Conservation (phyloP, 2,113 vertebrate species). For the Pedetes capensis region DNA sequence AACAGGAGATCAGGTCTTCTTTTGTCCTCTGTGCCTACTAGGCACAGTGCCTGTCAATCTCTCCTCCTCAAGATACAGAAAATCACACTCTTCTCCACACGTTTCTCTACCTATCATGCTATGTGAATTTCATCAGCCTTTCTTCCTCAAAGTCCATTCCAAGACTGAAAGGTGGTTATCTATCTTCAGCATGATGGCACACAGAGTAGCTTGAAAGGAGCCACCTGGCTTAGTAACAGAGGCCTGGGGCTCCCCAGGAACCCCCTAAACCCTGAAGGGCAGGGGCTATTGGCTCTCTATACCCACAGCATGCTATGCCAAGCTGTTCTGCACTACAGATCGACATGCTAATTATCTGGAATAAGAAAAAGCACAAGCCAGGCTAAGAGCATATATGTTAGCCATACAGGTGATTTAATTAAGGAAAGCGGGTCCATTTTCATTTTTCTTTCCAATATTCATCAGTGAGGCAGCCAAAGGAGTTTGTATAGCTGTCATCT, state of each 20-base stretch:
- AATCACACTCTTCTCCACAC: neutral
- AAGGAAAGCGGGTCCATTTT: neutral
- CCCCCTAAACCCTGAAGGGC: neutral
- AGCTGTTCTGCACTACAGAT: neutral
- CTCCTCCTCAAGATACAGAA: neutral
- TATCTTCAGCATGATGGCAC: neutral
- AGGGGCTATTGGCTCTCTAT: neutral
- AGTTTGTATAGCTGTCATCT: neutral
- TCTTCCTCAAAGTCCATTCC: neutral
- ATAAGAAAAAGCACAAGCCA: neutral
- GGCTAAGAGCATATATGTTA: rapidly evolving
- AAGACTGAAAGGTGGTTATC: neutral
- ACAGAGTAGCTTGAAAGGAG: neutral
- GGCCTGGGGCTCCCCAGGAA: neutral
- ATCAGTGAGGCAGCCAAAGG: neutral
- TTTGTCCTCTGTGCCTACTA: neutral
- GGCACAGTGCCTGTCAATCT: neutral
- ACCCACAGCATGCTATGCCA: neutral
- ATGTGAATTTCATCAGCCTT: neutral
- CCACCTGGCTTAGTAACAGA: neutral
- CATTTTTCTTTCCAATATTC: neutral
- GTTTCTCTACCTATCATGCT: neutral
- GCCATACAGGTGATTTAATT: neutral
- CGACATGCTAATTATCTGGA: neutral
- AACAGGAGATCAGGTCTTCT: neutral